A percentile compares a stretch with the other conserved stretches of the same genome.
Evolutionary conservation across 2,113 vertebrate species (phyloP).

Genomic region (Rhipidura dahli): DNA sequence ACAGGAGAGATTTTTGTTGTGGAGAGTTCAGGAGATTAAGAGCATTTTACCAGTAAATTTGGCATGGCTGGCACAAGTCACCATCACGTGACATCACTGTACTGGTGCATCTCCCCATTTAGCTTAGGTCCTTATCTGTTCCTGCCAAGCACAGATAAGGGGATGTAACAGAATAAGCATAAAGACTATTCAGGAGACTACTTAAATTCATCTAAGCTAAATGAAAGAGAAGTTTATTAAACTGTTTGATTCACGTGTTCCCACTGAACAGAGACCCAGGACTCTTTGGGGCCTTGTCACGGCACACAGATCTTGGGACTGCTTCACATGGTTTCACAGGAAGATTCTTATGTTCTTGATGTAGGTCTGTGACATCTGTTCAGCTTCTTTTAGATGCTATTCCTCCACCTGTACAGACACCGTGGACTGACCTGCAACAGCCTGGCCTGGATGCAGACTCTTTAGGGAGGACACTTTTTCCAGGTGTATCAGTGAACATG

Average conservation of each 20-base stretch:
- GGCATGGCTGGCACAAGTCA: accelerated
- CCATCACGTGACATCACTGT: not conserved
- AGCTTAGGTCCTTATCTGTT: not conserved
- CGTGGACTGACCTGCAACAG: not conserved
- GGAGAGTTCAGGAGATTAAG: not conserved
- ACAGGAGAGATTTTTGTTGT: not conserved
- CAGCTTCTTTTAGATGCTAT: not conserved
- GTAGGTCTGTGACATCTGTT: not conserved
- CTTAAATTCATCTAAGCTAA: not conserved
- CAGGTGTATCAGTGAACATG: not conserved
- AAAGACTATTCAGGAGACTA: not conserved
- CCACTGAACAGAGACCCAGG: not conserved
- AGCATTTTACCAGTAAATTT: not conserved
- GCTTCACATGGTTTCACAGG: not conserved
- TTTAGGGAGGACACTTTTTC: not conserved
- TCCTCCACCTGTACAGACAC: not conserved
- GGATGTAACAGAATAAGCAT: not conserved
- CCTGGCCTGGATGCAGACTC: not conserved
- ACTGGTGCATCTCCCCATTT: not conserved
- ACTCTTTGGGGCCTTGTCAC: not conserved
- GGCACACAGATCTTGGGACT: not conserved
- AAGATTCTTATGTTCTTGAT: not conserved
- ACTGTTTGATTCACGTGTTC: not conserved
- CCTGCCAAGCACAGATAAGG: not conserved
- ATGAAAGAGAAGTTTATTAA: not conserved